These are phyloP conservation scores for Globia sparganii DNA, from an alignment of 2,888 invertebrate species.

Conservation along the genomic window DNA sequence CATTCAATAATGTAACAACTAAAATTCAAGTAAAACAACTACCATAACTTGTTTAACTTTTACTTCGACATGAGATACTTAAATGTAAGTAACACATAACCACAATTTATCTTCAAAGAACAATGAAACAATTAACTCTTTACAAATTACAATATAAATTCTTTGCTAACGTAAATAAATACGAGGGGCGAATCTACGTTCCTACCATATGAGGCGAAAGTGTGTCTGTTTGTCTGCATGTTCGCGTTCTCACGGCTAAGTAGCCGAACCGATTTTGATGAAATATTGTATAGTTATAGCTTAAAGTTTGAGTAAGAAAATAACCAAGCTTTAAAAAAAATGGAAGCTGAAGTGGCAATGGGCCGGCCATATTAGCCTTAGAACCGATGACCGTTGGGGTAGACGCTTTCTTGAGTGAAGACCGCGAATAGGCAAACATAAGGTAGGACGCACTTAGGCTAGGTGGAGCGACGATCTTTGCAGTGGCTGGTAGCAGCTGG, in stretches of 20 bases:
- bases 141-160: conserved; percentile 30
- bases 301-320: neutral
- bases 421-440: no score
- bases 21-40: neutral
- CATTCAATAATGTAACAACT: neutral
- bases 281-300: neutral
- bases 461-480: no score
- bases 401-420: no score
- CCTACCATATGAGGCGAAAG: neutral
- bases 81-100: neutral
- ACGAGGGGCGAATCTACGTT: conserved; percentile 5
- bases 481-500: no score
- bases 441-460: no score
- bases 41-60: conserved; percentile 20
- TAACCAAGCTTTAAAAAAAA: neutral
- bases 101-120: conserved; percentile 18
- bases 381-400: no score
- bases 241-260: neutral
- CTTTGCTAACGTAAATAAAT: conserved; percentile 1
- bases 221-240: neutral
- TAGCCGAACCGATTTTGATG: neutral
- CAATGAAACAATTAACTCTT: conserved; percentile 36
- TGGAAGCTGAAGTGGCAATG: no score
- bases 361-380: no score
- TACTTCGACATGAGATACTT: conserved; percentile 7